Conservation (phyloP, 2,797 vertebrate species). For the Bovichtus diacanthus region DNA sequence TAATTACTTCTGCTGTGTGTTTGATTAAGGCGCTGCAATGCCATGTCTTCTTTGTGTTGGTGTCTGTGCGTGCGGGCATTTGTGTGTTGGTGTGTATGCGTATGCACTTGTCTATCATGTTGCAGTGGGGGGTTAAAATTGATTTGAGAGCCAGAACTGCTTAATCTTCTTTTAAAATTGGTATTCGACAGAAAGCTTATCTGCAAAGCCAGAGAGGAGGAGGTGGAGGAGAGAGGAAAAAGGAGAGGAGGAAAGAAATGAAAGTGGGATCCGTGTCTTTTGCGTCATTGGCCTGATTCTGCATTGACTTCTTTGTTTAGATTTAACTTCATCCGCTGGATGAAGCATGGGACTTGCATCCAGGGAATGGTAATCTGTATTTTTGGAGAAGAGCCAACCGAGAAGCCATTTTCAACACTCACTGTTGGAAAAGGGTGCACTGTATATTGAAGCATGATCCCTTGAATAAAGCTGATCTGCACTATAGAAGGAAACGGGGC, state of each 20-base stretch:
- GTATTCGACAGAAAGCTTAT: constrained; percentile 79
- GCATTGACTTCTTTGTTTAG: constrained; percentile 61
- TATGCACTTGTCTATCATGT: constrained; percentile 53
- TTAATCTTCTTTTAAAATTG: constrained; percentile 80
- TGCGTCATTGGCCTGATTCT: constrained; percentile 59
- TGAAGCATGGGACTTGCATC: constrained; percentile 41
- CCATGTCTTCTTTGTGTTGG: constrained; percentile 18
- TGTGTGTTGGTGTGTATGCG: constrained; percentile 25
- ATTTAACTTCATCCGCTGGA: constrained; percentile 50
- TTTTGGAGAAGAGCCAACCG: constrained; percentile 42
- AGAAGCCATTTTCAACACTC: constrained; percentile 28
- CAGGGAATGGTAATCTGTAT: constrained; percentile 38
- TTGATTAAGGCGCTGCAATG: constrained; percentile 46
- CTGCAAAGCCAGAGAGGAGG: constrained; percentile 62
- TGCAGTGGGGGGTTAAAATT: constrained; percentile 68
- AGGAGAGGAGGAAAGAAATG: constrained; percentile 42
- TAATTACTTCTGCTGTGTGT: constrained; percentile 64
- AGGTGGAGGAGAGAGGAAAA: constrained; percentile 29
- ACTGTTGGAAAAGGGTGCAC: not conserved
- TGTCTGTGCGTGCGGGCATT: constrained; percentile 14
- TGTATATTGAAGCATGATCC: not conserved
- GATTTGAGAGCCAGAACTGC: constrained; percentile 74
- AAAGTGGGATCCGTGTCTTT: constrained; percentile 57
- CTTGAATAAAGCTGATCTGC: constrained; percentile 3
- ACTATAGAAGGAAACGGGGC: not conserved